Base-by-base conservation (phyloP, 2,888 invertebrate genomes). In the Amphipyra tragopoginis region DNA sequence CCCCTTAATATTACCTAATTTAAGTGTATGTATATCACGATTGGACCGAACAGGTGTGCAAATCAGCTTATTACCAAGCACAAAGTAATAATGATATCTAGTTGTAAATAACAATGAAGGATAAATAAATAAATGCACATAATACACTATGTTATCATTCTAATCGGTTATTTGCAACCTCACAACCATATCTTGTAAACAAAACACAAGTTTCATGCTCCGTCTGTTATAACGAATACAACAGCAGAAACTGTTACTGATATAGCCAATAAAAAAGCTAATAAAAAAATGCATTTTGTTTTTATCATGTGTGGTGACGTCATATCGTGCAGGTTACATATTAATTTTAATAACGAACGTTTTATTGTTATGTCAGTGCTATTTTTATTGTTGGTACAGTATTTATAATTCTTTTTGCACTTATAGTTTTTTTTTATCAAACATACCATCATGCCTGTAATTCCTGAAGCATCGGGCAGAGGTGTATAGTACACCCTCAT, bases 191-290 rank as follows among this genome's bases (percentile, higher is more conserved):
- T 48, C 34, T 33, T 42, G 26, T 39, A 57, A 40, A 43, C 39
- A 39, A 72, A 65, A 29, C 29, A 14, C 15, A 8, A 43, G 42
- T 36, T 39, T 59, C 59, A 69, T 40, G 68, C 74, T 33, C 68
- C 7, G 53, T 50, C 73, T 33, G 11, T 36, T 43, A 43, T 38
- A 39, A 14, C 67, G 44, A 43, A 34, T 40, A 68, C 73, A 72
- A 58, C 44, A 10, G 40, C 44, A 8, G 43, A 44, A 6, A 39
- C n/a, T 44, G 36, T 43, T 48, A 43, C 21, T 10, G 54, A 29
- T 38, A 29, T 29, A 45, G 38, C 13, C 21, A 54, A 29, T 54
- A 54, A 54, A 45, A 51, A 40, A n/a, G 29, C 26, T 40, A 40
- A 29, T 40, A 51, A 51, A 51, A 40, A 45, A 43, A 15, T 15